Conservation (phyloP, 2,113 vertebrate genomes). For the Burhinus oedicnemus region DNA sequence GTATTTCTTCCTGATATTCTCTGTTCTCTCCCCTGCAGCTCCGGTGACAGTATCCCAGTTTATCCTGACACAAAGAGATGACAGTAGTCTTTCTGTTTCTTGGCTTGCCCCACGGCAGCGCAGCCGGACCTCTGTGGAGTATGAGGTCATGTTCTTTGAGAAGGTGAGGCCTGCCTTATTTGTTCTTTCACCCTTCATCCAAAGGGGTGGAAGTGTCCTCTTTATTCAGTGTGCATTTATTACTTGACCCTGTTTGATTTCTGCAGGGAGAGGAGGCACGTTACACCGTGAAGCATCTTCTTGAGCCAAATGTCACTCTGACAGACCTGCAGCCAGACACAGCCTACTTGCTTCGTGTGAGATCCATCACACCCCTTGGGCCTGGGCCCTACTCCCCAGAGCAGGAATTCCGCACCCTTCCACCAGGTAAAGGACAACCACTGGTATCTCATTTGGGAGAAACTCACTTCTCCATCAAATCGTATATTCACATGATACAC, state of each 20-base stretch:
- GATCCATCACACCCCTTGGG: constrained; percentile 73
- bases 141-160: constrained; percentile 73
- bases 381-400: constrained; percentile 76
- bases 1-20: neutral
- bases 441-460: neutral
- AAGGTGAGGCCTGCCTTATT: constrained; percentile 42
- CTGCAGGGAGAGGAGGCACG: constrained; percentile 75
- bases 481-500: neutral
- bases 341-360: constrained; percentile 75
- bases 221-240: neutral
- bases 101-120: constrained; percentile 61
- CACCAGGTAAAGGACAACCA: constrained; percentile 60
- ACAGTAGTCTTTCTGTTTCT: constrained; percentile 69
- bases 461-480: neutral
- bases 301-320: constrained; percentile 75
- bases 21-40: constrained; percentile 4
- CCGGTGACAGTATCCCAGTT: constrained; percentile 42
- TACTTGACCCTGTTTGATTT: neutral
- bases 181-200: neutral
- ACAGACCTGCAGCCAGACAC: constrained; percentile 79
- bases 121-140: constrained; percentile 58
- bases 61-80: constrained; percentile 46
- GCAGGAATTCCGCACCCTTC: constrained; percentile 79
- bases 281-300: constrained; percentile 73
- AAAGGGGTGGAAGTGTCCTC: neutral